Percentiles rank a stretch among this genome's conserved stretches.
Conservation (phyloP, 30 jellyfish, hydroid and myxozoan species). For the Aurelia sp. region DNA sequence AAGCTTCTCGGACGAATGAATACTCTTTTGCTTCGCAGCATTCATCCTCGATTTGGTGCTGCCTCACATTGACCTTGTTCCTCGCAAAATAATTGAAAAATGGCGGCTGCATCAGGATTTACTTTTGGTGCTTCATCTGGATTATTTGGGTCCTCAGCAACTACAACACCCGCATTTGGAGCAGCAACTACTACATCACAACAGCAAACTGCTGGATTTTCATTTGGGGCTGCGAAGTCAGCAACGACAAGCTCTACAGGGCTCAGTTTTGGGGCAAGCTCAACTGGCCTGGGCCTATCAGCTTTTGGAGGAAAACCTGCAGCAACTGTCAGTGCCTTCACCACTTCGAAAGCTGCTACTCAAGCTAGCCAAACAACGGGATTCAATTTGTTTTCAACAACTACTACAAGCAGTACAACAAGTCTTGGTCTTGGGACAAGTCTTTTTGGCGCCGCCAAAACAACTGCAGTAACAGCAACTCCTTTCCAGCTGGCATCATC, state of each 20-base stretch:
- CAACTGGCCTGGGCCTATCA: constrained; percentile 35
- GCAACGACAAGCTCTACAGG: constrained; percentile 21
- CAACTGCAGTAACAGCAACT: constrained; percentile 57
- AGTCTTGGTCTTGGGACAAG: constrained; percentile 63
- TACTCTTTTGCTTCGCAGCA: too few species aligned
- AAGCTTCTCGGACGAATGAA: too few species aligned
- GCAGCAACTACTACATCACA: constrained; percentile 35
- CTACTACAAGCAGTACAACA: constrained; percentile 14
- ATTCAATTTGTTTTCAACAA: constrained; percentile 31
- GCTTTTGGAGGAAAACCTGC: constrained; percentile 54
- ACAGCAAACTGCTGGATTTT: constrained; percentile 36
- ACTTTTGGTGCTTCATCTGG: constrained; percentile 19
- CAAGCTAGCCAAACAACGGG: constrained; percentile 45
- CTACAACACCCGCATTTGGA: constrained; percentile 63
- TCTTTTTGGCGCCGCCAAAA: constrained; percentile 74
- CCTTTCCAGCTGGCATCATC: constrained; percentile 59
- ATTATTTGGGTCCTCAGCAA: constrained; percentile 43
- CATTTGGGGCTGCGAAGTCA: constrained; percentile 41
- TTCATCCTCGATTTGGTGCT: too few species aligned
- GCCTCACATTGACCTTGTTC: too few species aligned
- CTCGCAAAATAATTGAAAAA: not conserved
- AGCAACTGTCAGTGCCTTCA: constrained; percentile 63
- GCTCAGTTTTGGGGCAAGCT: constrained; percentile 17
- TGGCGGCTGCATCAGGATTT: constrained; percentile 68
- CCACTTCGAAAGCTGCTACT: constrained; percentile 22